These are phyloP conservation scores for Drosophila phalerata DNA, from an alignment of 2,888 invertebrate species.

Conservation along the genomic window DNA sequence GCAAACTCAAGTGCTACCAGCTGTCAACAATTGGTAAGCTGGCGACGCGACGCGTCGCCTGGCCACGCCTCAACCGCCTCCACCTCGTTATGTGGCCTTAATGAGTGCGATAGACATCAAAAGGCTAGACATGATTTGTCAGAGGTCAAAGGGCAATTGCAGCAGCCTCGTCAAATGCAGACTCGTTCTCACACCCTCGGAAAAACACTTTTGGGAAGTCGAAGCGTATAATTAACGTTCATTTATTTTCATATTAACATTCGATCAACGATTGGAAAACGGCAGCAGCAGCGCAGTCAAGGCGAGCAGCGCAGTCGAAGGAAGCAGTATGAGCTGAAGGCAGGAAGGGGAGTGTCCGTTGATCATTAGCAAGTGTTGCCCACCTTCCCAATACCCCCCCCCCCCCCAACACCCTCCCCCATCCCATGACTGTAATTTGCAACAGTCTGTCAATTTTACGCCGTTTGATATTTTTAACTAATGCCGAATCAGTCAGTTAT, in stretches of 20 bases:
- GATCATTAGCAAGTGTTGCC: conserved; percentile 52
- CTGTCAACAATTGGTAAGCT: conserved; percentile 67
- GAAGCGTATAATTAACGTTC: conserved; percentile 80
- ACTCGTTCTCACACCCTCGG: conserved; percentile 56
- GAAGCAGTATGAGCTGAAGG: conserved; percentile 1
- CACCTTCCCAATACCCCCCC: too few relatives aligned
- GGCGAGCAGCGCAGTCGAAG: background rate
- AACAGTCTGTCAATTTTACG: conserved; percentile 47
- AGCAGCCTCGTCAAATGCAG: conserved; percentile 51
- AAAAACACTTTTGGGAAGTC: conserved; percentile 32
- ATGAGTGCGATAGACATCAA: conserved; percentile 82
- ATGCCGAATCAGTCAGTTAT: background rate
- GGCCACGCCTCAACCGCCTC: conserved; percentile 37
- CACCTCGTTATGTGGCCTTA: conserved; percentile 38
- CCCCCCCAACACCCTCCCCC: background rate
- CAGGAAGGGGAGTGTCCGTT: conserved; percentile 17
- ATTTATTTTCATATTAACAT: conserved; percentile 83
- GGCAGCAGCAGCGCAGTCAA: conserved; percentile 6
- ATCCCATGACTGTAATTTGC: conserved; percentile 35
- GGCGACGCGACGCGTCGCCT: conserved; percentile 38
- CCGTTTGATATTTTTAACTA: conserved; percentile 28
- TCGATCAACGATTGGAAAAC: conserved; percentile 58
- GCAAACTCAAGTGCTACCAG: conserved; percentile 69
- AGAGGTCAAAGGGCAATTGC: conserved; percentile 55
- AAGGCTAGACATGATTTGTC: conserved; percentile 80